A percentile compares a stretch with the other conserved stretches of the same genome.
phyloP scores from a whole-genome alignment of 92 coral and sea anemone genomes.

The Hydrozoanthus gracilis region DNA sequence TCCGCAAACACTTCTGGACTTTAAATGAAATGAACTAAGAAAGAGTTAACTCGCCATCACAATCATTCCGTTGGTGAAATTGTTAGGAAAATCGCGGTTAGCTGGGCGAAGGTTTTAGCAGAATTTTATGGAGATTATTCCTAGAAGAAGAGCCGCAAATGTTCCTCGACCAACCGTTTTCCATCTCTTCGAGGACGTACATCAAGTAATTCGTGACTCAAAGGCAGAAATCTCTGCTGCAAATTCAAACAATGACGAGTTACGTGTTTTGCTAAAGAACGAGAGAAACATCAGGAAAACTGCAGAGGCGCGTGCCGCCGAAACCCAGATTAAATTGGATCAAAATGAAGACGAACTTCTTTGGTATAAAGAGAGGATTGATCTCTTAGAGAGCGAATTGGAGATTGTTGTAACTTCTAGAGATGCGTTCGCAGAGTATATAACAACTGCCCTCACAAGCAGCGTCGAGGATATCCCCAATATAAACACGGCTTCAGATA shows the following conservation, averaged over 20 bases:
- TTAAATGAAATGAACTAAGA: too few species aligned
- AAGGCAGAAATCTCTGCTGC: conserved; percentile 24
- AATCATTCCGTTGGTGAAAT: background rate
- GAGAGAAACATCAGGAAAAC: conserved; percentile 39
- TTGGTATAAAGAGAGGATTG: background rate
- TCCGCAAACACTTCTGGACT: too few species aligned
- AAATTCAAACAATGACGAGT: conserved; percentile 31
- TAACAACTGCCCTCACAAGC: background rate
- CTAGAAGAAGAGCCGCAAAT: conserved; percentile 9
- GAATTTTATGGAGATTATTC: conserved; percentile 33
- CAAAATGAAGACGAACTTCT: background rate
- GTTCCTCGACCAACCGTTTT: conserved; percentile 11
- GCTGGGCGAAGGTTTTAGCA: too few species aligned
- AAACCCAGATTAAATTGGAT: background rate
- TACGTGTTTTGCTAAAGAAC: conserved; percentile 35
- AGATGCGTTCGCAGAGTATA: conserved; percentile 18
- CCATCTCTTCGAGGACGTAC: conserved; percentile 29
- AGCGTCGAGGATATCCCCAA: background rate
- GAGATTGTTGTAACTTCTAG: background rate
- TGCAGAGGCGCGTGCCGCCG: conserved; percentile 9
- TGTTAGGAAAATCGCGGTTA: background rate
- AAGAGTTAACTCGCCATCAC: too few species aligned
- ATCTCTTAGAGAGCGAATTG: conserved; percentile 3
- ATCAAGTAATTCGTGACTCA: conserved; percentile 25
- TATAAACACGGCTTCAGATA: background rate